Conservation (phyloP, 1,140 invertebrate species). For the Listronotus oregonensis region DNA sequence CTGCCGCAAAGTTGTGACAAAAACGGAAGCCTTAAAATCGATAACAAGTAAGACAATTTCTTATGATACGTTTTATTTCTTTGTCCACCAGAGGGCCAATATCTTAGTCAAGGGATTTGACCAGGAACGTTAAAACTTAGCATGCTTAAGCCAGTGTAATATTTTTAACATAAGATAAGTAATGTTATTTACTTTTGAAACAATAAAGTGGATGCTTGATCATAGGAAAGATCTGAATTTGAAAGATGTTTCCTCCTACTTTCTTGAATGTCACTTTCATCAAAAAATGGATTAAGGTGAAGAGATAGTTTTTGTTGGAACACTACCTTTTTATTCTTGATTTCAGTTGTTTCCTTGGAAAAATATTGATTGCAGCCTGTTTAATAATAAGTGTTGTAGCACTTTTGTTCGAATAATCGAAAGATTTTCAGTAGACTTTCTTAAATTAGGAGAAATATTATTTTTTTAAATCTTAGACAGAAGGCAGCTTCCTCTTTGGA, state of each 20-base stretch:
- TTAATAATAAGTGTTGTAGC: too few relatives aligned
- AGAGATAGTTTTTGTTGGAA: constrained; percentile 16
- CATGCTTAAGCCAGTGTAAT: constrained; percentile 22
- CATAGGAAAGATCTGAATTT: constrained; percentile 32
- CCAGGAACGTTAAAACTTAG: constrained; percentile 16
- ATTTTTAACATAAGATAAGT: constrained; percentile 18
- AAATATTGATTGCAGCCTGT: neutral
- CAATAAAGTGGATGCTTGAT: constrained; percentile 32
- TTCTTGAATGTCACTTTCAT: constrained; percentile 38
- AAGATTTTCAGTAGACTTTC: too few relatives aligned
- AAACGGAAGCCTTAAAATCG: neutral
- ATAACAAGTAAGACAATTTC: constrained; percentile 30
- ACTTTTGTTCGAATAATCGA: too few relatives aligned
- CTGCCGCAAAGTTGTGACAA: constrained; percentile 29
- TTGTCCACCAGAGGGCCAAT: constrained; percentile 26
- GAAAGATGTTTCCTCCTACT: constrained; percentile 45
- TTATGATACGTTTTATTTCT: constrained; percentile 18
- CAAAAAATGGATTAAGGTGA: constrained; percentile 29
- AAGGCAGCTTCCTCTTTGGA: too few relatives aligned
- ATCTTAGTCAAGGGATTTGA: constrained; percentile 20
- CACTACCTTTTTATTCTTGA: constrained; percentile 8
- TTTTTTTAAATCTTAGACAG: too few relatives aligned
- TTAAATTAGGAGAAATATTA: too few relatives aligned
- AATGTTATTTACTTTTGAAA: constrained; percentile 18
- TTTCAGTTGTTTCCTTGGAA: neutral